Evolutionary conservation across 2,888 invertebrate species (phyloP), one percentile per base, ranked within the genome.

Genomic region (Eurois occulta): DNA sequence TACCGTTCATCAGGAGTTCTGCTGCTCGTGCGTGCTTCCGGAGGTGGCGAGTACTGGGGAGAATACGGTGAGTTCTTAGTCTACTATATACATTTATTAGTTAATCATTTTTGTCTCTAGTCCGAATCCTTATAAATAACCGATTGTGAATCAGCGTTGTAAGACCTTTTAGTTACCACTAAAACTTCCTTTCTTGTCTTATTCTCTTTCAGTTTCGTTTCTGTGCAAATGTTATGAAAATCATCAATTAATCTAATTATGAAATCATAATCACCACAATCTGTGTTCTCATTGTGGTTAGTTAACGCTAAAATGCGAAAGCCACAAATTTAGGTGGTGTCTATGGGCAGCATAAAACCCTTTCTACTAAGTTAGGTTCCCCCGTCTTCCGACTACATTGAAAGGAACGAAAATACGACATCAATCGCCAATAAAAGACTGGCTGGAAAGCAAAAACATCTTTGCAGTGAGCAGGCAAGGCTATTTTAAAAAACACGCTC

Each of bases 41-140:
- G 98, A 7, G 98, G 98, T 71, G 98, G 98, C 7, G 98, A 98
- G 92, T 98, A 98, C 94, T 98, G 98, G 98, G 98, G 98, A 77
- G 98, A 98, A 95, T 98, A 98, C 91, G 98, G 98, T 98, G 92
- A 86, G 91, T 75, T 32, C 21, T 13, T 35, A 16, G 21, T 24
- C 24, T 62, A 52, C 43, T 24, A 48, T 28, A 38, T 16, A 58
- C 28, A 13, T 16, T 58, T 58, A 28, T 28, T 28, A 28, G 21
- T 21, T 21, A 62, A 62, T 32, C 5, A 35, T 35, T 62, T 21
- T 60, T 2, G 32, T 62, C 5, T 35, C 10, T 35, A 62, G 21
- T 35, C 35, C 10, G 10, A 62, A 21, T 35, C 21, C 21, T 21
- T 60, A 60, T 32, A 10, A 21, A 32, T 32, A 18, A 1, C 18